Percentiles rank a stretch among this genome's conserved stretches.
These are phyloP conservation scores for Mantis religiosa DNA, from an alignment of 2,888 invertebrate species.

Conservation along the genomic window DNA sequence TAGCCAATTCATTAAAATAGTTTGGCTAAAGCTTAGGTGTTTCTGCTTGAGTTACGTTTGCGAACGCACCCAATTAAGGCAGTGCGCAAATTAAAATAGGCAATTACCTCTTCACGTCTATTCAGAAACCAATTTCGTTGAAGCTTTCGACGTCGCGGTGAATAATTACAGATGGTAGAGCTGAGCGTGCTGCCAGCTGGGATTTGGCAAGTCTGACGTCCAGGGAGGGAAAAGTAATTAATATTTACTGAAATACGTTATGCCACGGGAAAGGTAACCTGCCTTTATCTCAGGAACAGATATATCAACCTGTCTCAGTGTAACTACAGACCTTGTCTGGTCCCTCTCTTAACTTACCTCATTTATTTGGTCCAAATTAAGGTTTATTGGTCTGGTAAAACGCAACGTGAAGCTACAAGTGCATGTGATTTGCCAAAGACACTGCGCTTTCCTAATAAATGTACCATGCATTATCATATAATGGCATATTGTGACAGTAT, in stretches of 20 bases:
- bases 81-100: not conserved
- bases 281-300: not conserved
- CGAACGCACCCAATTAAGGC: not conserved
- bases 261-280: not conserved
- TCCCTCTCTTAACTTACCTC: no score
- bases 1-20: not conserved
- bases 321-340: no score
- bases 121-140: not conserved
- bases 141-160: not conserved
- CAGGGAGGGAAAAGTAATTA: not conserved
- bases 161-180: not conserved
- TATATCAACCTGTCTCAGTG: not conserved
- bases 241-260: not conserved
- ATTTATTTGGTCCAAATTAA: no score
- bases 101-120: not conserved
- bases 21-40: not conserved
- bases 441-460: no score
- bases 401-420: no score
- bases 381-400: no score
- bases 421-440: no score
- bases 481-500: no score
- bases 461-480: no score
- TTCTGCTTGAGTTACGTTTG: not conserved
- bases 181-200: not conserved
- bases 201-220: not conserved